Evolutionary conservation across 2,797 vertebrate genomes (phyloP).

Genomic region (Danionella dracula): DNA sequence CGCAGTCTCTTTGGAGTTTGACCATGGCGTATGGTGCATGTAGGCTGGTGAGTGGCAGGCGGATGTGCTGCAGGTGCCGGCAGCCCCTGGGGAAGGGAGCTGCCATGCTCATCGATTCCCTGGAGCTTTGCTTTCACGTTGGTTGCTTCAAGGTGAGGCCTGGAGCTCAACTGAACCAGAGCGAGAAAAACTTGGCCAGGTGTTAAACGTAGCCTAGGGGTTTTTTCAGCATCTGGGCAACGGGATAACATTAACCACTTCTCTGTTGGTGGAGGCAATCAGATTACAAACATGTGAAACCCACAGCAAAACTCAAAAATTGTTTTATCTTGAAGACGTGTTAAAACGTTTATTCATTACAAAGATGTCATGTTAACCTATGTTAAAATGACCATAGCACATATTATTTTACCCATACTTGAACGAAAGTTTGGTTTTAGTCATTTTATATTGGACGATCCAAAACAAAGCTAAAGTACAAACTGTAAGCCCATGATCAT

Average conservation of each 20-base stretch:
- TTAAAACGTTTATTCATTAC: too few relatives aligned
- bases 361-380: too few relatives aligned
- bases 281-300: slow-evolving; percentile 15
- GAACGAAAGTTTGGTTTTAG: too few relatives aligned
- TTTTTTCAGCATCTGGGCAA: not conserved
- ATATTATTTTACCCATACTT: too few relatives aligned
- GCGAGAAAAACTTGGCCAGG: not conserved
- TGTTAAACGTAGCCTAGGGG: not conserved
- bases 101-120: slow-evolving; percentile 90
- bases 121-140: slow-evolving; percentile 95
- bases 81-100: slow-evolving; percentile 87
- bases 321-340: too few relatives aligned
- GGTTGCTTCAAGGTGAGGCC: slow-evolving; percentile 95
- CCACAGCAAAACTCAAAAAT: too few relatives aligned
- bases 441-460: too few relatives aligned
- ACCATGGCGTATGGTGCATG: slow-evolving; percentile 53
- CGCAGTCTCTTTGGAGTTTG: not conserved
- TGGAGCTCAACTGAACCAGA: slow-evolving; percentile 26
- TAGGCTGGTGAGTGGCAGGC: slow-evolving; percentile 89
- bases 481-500: too few relatives aligned
- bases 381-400: too few relatives aligned
- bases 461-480: too few relatives aligned
- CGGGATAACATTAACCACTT: not conserved
- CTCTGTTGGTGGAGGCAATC: slow-evolving; percentile 2
- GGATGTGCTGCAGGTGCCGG: slow-evolving; percentile 85